phyloP scores from a whole-genome alignment of 2,888 invertebrate genomes.

The Leucophenga maculata region DNA sequence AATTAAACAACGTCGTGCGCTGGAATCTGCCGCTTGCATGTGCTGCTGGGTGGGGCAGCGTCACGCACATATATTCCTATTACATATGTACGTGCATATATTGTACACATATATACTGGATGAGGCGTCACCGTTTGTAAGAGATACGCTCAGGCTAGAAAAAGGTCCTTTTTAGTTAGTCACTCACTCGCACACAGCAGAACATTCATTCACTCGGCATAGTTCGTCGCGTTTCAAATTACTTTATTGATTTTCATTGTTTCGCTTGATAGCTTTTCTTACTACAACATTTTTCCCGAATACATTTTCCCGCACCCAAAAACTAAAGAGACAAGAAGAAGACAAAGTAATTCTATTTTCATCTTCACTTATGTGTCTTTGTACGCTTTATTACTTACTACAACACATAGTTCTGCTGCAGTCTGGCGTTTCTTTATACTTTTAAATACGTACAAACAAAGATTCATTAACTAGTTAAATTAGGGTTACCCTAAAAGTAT shows the following conservation, averaged over 20 bases:
- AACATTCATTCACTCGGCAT: neutral
- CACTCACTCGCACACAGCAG: neutral
- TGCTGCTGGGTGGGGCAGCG: too few relatives aligned
- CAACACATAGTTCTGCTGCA: too few relatives aligned
- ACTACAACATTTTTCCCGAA: neutral
- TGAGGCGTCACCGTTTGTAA: too few relatives aligned
- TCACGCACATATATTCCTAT: too few relatives aligned
- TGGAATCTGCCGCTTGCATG: too few relatives aligned
- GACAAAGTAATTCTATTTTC: neutral
- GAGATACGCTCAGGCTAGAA: neutral
- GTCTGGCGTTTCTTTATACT: too few relatives aligned
- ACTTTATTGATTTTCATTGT: conserved; percentile 62
- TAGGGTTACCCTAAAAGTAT: too few relatives aligned
- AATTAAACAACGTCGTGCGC: too few relatives aligned
- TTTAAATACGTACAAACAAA: too few relatives aligned
- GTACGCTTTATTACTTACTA: neutral
- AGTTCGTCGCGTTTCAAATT: conserved; percentile 58
- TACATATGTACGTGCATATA: too few relatives aligned
- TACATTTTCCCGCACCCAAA: neutral
- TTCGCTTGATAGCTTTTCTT: conserved; percentile 40
- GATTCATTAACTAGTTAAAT: too few relatives aligned
- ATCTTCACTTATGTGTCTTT: neutral
- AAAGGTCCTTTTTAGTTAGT: neutral
- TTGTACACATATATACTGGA: too few relatives aligned
- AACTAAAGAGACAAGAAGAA: neutral